These are phyloP conservation scores for Dicrurus megarhynchus DNA, from an alignment of 2,113 vertebrate species.

Conservation along the genomic window DNA sequence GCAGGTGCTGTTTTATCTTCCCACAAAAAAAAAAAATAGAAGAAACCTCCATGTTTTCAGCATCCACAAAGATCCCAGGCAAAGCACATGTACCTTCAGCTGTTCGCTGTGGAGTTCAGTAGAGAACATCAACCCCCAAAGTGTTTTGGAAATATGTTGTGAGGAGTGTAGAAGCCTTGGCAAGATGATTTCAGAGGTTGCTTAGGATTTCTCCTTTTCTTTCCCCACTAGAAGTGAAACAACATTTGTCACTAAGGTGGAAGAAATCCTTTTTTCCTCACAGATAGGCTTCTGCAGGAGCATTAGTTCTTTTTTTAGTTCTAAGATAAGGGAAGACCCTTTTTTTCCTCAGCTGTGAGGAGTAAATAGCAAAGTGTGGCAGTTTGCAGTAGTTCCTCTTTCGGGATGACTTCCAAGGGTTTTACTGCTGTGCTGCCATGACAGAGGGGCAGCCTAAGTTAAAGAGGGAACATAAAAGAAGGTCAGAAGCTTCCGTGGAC, in stretches of 20 bases:
- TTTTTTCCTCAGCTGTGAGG: not conserved
- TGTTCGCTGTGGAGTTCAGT: not conserved
- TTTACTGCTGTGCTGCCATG: not conserved
- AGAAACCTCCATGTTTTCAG: not conserved
- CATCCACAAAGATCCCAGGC: not conserved
- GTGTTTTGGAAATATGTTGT: fast-evolving
- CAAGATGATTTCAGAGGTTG: not conserved
- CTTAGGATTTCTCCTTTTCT: not conserved
- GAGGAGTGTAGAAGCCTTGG: not conserved
- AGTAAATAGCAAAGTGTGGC: not conserved
- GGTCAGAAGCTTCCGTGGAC: not conserved
- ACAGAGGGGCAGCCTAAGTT: not conserved
- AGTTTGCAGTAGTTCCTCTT: not conserved
- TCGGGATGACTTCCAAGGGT: not conserved
- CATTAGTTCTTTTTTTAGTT: not conserved
- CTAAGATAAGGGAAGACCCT: not conserved
- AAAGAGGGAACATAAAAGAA: not conserved
- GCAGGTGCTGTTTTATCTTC: not conserved
- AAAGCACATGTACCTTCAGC: not conserved
- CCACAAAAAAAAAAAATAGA: not conserved
- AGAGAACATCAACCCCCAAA: not conserved
- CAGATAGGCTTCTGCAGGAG: not conserved
- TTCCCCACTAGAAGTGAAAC: not conserved
- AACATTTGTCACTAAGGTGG: not conserved
- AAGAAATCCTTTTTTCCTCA: not conserved